Base-by-base conservation (phyloP, 2,113 vertebrate species). In the Coryphaenoides rupestris region DNA sequence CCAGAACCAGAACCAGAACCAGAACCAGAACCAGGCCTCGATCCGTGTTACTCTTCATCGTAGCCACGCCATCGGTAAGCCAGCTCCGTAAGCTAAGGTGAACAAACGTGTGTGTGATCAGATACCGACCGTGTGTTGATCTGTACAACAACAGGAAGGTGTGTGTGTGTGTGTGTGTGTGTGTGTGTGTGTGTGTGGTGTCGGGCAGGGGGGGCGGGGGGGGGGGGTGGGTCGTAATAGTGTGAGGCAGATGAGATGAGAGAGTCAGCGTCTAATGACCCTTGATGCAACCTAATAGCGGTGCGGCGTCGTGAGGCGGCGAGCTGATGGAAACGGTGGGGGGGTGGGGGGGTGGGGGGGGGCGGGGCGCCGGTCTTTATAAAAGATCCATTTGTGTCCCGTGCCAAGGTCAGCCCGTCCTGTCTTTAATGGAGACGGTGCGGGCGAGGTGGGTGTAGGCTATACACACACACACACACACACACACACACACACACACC, bases 211-310 rank as follows among this genome's bases (percentile, higher is more conserved):
- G n/a, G n/a, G n/a, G n/a, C 3, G 24, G 24, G 3, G 24, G 24
- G 33, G 28, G 28, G 28, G 28, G 28, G 33, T 6, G 33, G 33
- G 33, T 7, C 69, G 75, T 76, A 65, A 72, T 58, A 52, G 62
- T 62, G 65, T 74, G 63, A 73, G 58, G 70, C 68, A 68, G 74
- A 81, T 74, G 78, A 68, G 74, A 81, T 74, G 78, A 80, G 74
- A 78, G 68, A 79, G 64, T 76, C 79, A 73, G 78, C 79, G 77
- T 73, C 75, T 86, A 82, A 82, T 80, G 75, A 81, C 79, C 59
- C 84, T 75, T 84, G 76, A 84, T 81, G 79, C 80, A 86, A 84
- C 80, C 76, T 87, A 84, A 87, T 86, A 83, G 80, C 33, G 33
- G 9, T 77, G n/a, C n/a, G 63, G 77, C 63, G 70, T 76, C 83